phyloP scores from a whole-genome alignment of 1,140 invertebrate species.

The Zaprionus davidi region DNA sequence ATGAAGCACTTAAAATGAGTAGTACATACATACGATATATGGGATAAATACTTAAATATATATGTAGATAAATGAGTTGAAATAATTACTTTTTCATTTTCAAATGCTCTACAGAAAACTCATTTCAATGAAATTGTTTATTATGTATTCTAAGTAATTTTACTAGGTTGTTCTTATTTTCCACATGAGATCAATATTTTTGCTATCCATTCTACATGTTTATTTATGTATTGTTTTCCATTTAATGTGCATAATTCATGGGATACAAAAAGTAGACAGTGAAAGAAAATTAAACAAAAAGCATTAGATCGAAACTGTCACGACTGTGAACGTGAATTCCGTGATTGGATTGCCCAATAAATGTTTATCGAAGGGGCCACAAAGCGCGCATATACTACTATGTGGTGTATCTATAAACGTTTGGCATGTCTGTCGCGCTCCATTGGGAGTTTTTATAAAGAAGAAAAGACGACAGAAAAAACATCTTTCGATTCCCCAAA shows the following conservation, averaged over 20 bases:
- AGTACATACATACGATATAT: too few species aligned
- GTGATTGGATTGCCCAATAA: slow-evolving; percentile 82
- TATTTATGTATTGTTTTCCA: slow-evolving; percentile 57
- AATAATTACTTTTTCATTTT: too few species aligned
- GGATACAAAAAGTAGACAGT: slow-evolving; percentile 22
- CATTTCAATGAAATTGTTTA: too few species aligned
- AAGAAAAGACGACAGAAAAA: slow-evolving; percentile 34
- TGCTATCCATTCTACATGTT: slow-evolving; percentile 34
- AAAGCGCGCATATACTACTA: slow-evolving; percentile 62
- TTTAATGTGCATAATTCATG: slow-evolving; percentile 59
- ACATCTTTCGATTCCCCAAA: background rate
- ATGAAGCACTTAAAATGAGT: background rate
- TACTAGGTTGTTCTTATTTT: background rate
- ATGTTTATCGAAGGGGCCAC: slow-evolving; percentile 75
- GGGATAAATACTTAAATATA: too few species aligned
- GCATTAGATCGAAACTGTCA: slow-evolving; percentile 79
- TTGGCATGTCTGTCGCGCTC: slow-evolving; percentile 55
- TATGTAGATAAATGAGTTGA: too few species aligned
- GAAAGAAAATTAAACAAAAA: slow-evolving; percentile 65
- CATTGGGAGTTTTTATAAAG: slow-evolving; percentile 59
- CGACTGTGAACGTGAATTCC: slow-evolving; percentile 73
- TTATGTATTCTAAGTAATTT: too few species aligned
- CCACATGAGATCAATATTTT: background rate
- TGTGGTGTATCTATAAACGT: slow-evolving; percentile 57
- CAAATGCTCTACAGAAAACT: too few species aligned